Conservation (phyloP, 2,888 invertebrate genomes). For the Volucella bombylans region DNA sequence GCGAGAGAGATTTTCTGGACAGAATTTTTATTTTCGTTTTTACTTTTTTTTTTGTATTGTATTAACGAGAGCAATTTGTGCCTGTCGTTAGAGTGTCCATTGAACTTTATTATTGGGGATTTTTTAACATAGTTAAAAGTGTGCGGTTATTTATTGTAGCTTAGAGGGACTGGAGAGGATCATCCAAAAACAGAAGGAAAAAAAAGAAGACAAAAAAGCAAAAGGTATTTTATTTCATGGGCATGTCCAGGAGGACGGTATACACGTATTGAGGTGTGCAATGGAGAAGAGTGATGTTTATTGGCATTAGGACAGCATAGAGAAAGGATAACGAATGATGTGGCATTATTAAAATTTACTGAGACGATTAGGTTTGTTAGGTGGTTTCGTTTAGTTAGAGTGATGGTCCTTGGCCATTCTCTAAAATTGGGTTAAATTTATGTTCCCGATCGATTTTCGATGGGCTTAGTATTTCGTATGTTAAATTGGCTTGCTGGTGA, state of each 20-base stretch:
- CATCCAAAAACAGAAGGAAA: conserved; percentile 51
- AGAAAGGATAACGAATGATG: conserved; percentile 69
- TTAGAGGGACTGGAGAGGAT: conserved; percentile 12
- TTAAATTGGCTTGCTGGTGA: conserved; percentile 1
- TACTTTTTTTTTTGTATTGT: conserved; percentile 9
- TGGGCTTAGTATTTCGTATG: neutral
- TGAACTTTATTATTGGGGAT: conserved; percentile 71
- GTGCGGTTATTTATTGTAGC: conserved; percentile 72
- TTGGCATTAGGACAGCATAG: conserved; percentile 58
- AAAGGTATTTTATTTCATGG: conserved; percentile 44
- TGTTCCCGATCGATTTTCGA: conserved; percentile 61
- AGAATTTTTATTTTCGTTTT: neutral
- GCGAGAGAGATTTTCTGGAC: conserved; percentile 55
- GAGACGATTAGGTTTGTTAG: conserved; percentile 64
- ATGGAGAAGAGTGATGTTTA: conserved; percentile 65
- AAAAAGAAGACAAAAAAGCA: conserved; percentile 50
- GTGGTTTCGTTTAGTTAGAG: conserved; percentile 1
- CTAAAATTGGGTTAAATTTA: conserved; percentile 64
- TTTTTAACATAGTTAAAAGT: conserved; percentile 71
- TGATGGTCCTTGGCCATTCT: conserved; percentile 42
- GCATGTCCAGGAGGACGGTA: conserved; percentile 8
- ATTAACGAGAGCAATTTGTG: conserved; percentile 71
- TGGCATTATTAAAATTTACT: conserved; percentile 72
- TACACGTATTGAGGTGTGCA: conserved; percentile 27
- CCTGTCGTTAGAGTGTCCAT: conserved; percentile 72